A percentile compares a stretch with the other conserved stretches of the same genome.
These are phyloP conservation scores for Lutraria lutraria DNA, from an alignment of 2,888 invertebrate genomes.

Conservation along the genomic window DNA sequence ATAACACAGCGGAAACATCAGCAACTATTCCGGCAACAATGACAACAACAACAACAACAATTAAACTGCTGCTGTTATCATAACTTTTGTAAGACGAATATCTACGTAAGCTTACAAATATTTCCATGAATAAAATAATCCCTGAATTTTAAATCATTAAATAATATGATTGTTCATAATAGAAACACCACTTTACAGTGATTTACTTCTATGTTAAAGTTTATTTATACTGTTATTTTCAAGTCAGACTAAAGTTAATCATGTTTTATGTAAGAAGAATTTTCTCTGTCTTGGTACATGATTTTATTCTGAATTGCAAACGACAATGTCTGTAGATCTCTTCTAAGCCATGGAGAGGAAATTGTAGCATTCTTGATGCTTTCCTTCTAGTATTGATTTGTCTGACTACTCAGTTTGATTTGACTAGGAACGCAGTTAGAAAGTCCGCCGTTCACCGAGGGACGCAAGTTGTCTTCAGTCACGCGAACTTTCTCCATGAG, in stretches of 20 bases:
- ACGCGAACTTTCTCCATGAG: slow-evolving; percentile 46
- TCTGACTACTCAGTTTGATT: slow-evolving; percentile 60
- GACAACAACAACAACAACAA: no score
- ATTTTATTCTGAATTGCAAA: slow-evolving; percentile 15
- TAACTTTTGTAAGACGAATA: no score
- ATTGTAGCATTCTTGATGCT: slow-evolving; percentile 34
- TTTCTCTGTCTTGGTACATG: background rate
- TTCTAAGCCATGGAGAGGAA: slow-evolving; percentile 33
- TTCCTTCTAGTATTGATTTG: slow-evolving; percentile 41
- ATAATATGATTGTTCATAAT: background rate
- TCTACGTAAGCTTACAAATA: no score
- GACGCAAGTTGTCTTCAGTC: slow-evolving; percentile 56
- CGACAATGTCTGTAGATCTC: slow-evolving; percentile 16
- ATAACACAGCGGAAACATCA: no score
- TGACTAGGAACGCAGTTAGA: slow-evolving; percentile 66
- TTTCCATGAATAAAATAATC: no score
- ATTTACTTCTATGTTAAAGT: background rate
- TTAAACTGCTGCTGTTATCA: no score
- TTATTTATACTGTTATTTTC: background rate
- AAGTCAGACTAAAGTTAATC: background rate
- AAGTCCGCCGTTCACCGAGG: slow-evolving; percentile 61
- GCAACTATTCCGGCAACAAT: no score
- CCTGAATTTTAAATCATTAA: no score
- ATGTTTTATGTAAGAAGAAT: slow-evolving; percentile 1
- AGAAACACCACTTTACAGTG: background rate